Conservation (phyloP, 2,888 invertebrate species). For the Trissolcus brochymenae region DNA sequence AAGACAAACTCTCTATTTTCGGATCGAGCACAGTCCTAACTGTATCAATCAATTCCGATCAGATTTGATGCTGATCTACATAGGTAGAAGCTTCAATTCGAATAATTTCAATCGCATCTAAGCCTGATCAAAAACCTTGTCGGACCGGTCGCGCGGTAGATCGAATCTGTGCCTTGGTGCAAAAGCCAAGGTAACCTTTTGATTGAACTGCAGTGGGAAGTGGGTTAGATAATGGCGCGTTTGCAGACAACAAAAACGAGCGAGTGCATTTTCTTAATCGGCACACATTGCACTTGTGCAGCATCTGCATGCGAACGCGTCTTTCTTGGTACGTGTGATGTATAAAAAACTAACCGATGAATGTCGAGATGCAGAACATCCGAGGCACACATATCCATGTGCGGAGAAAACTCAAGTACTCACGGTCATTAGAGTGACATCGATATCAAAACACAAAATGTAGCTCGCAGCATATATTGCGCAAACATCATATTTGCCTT, state of each 20-base stretch:
- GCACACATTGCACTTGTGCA: background rate
- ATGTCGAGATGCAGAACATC: background rate
- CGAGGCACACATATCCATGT: background rate
- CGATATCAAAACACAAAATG: conserved; percentile 17
- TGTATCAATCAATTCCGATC: conserved; percentile 31
- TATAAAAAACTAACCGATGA: background rate
- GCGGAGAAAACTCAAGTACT: conserved; percentile 5
- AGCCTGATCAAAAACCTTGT: conserved; percentile 20
- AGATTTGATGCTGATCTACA: conserved; percentile 29
- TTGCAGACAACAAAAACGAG: too few relatives aligned
- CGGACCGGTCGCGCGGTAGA: conserved; percentile 15
- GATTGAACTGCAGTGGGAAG: background rate
- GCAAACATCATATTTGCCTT: conserved; percentile 1
- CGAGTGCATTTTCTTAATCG: too few relatives aligned
- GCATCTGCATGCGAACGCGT: background rate
- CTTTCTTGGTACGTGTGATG: background rate
- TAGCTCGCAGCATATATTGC: conserved; percentile 11
- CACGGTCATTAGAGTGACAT: conserved; percentile 12
- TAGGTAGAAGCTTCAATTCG: conserved; percentile 13
- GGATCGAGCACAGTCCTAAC: conserved; percentile 2
- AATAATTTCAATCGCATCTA: conserved; percentile 37
- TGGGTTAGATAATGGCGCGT: background rate
- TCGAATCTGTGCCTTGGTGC: background rate
- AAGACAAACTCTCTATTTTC: too few relatives aligned
- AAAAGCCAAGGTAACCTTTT: background rate